A percentile compares a stretch with the other conserved stretches of the same genome.
Evolutionary conservation across 1,140 invertebrate species (phyloP).

Genomic region (Eriosoma lanigerum): DNA sequence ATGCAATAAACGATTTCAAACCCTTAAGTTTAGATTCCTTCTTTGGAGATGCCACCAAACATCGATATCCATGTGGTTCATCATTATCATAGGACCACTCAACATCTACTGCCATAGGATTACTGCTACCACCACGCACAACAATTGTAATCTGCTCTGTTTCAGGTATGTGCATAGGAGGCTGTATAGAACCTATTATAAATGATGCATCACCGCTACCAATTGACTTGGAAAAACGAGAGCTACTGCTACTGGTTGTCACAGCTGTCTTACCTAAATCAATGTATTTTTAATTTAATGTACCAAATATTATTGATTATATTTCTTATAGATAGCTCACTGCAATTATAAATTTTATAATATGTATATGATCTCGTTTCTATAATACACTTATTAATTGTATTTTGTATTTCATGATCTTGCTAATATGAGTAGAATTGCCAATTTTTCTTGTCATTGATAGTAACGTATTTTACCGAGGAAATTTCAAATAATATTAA

Average conservation of each 20-base stretch:
- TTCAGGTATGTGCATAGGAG: slow-evolving; percentile 72
- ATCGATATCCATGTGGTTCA: slow-evolving; percentile 70
- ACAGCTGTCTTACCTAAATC: not conserved
- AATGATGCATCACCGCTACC: slow-evolving; percentile 75
- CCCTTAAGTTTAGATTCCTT: slow-evolving; percentile 97
- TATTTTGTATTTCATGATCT: too few species aligned
- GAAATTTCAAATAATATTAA: too few species aligned
- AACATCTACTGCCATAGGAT: slow-evolving; percentile 62
- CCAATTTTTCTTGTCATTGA: too few species aligned
- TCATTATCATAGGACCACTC: slow-evolving; percentile 64
- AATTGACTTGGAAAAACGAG: slow-evolving; percentile 86
- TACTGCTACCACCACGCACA: slow-evolving; percentile 59
- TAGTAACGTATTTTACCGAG: too few species aligned
- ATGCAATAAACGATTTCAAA: slow-evolving; percentile 95
- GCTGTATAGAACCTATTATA: slow-evolving; percentile 71
- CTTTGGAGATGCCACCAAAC: slow-evolving; percentile 89
- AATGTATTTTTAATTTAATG: not conserved
- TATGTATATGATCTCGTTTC: too few species aligned
- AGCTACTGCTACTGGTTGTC: slow-evolving; percentile 56
- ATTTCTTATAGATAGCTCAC: too few species aligned
- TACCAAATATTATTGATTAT: not conserved
- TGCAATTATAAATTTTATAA: too few species aligned
- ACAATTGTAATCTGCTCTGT: slow-evolving; percentile 76
- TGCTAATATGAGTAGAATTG: too few species aligned
- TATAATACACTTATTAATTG: too few species aligned